Conservation (phyloP, 2,888 invertebrate genomes). For the Orthosia gracilis region DNA sequence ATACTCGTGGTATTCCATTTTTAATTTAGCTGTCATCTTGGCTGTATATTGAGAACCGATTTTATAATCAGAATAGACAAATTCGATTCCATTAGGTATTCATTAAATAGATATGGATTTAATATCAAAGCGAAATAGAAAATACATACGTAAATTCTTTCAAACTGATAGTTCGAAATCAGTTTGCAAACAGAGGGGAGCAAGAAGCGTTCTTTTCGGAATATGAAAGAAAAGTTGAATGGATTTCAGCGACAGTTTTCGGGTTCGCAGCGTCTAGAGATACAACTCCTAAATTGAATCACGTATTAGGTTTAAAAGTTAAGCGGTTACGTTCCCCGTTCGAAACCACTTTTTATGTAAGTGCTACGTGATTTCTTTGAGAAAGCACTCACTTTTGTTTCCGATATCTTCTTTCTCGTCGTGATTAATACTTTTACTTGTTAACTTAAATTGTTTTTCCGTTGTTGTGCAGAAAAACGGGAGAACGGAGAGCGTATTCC, state of each 20-base stretch:
- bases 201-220: slow-evolving; percentile 77
- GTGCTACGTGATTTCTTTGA: slow-evolving; percentile 85
- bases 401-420: slow-evolving; percentile 79
- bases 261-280: slow-evolving; percentile 78
- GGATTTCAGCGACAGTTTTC: slow-evolving; percentile 85
- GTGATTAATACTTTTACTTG: slow-evolving; percentile 82
- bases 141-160: slow-evolving; percentile 17
- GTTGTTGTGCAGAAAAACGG: slow-evolving; percentile 68
- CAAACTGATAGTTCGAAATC: slow-evolving; percentile 21
- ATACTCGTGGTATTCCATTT: background rate
- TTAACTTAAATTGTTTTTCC: slow-evolving; percentile 78
- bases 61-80: slow-evolving; percentile 12
- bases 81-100: slow-evolving; percentile 21
- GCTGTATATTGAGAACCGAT: background rate
- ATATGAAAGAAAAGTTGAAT: slow-evolving; percentile 85
- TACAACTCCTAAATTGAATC: slow-evolving; percentile 90
- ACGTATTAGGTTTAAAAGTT: slow-evolving; percentile 91
- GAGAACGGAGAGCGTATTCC: slow-evolving; percentile 58
- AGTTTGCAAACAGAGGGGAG: slow-evolving; percentile 70
- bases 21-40: slow-evolving; percentile 11
- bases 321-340: slow-evolving; percentile 88
- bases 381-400: slow-evolving; percentile 80
- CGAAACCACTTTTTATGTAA: slow-evolving; percentile 87
- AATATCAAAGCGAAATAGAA: slow-evolving; percentile 6
- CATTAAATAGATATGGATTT: slow-evolving; percentile 11